Base-by-base conservation (phyloP, 2,888 invertebrate species). In the Aleiodes leptofemur region DNA sequence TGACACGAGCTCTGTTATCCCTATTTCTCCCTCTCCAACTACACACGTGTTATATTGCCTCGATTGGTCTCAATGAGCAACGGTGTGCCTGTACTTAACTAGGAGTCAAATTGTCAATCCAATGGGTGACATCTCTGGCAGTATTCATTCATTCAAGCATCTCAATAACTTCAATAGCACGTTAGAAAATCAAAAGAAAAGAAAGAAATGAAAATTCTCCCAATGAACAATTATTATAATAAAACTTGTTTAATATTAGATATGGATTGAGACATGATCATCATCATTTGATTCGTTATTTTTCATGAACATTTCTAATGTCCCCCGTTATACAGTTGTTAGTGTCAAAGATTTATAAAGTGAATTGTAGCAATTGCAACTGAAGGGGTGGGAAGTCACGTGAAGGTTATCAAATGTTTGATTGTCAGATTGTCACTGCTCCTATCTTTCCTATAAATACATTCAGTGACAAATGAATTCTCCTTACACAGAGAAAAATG, bases 21-120 rank as follows among this genome's bases (percentile, higher is more conserved):
- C 64, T 8, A 16, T 64, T 69, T 74, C 59, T 51, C 11, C 50
- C 38, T 61, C 57, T 56, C 1, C 23, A 23, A 23, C 23, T 23
- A 23, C 14, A 71, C 57, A 71, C 48, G 57, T 71, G 59, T 82
- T 80, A 81, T 82, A 84, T 83, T 84, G 82, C 79, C 83, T 84
- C 84, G 82, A 85, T 85, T 85, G 84, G 82, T 83, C 82, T 84
- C 83, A 85, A 84, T 83, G 82, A 83, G 83, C 77, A 76, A 79
- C 83, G 81, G 82, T 80, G 82, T 83, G 81, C 81, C 81, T 78
- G 73, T 78, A 77, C 78, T 81, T 78, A 80, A 78, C 74, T 76
- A 81, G 76, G 76, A 73, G 48, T 64, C 73, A 74, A 68, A 69
- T 71, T 74, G 59, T 57, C 57, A 66, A 77, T 61, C 69, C 74